These are phyloP conservation scores for Scotopteryx bipunctaria DNA, from an alignment of 2,888 invertebrate genomes.

Conservation along the genomic window DNA sequence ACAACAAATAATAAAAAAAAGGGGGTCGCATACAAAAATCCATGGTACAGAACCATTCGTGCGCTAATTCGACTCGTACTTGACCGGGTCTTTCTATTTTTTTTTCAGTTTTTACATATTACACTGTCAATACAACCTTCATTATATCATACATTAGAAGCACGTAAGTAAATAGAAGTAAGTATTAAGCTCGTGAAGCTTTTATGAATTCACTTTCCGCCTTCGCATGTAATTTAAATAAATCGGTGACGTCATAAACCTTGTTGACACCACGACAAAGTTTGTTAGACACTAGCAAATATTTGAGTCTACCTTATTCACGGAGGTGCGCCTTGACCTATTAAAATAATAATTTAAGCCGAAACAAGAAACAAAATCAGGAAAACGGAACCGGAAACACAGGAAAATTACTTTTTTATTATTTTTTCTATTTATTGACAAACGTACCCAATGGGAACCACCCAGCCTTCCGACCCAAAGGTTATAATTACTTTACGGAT, in stretches of 20 bases:
- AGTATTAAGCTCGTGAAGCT: too few relatives aligned
- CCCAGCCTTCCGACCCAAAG: too few relatives aligned
- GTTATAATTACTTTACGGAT: too few relatives aligned
- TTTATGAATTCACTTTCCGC: not conserved
- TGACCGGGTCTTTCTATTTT: too few relatives aligned
- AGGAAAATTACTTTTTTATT: not conserved
- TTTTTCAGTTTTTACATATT: too few relatives aligned
- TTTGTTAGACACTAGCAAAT: conserved; percentile 55
- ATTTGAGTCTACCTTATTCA: conserved; percentile 49
- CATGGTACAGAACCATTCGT: too few relatives aligned
- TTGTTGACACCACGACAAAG: conserved; percentile 59
- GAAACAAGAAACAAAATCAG: not conserved
- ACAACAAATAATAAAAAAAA: too few relatives aligned
- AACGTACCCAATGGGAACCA: not conserved
- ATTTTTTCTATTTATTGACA: not conserved
- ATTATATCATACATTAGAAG: too few relatives aligned
- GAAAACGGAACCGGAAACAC: not conserved
- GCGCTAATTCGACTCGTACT: too few relatives aligned
- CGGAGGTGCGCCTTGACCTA: conserved; percentile 35
- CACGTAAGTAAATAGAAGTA: too few relatives aligned
- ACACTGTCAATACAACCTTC: too few relatives aligned
- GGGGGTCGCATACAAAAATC: too few relatives aligned
- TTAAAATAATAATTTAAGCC: conserved; percentile 7
- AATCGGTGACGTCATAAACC: conserved; percentile 42
- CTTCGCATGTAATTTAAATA: conserved; percentile 12